Evolutionary conservation across 2,113 vertebrate genomes (phyloP).

Genomic region (Arvicanthis niloticus): DNA sequence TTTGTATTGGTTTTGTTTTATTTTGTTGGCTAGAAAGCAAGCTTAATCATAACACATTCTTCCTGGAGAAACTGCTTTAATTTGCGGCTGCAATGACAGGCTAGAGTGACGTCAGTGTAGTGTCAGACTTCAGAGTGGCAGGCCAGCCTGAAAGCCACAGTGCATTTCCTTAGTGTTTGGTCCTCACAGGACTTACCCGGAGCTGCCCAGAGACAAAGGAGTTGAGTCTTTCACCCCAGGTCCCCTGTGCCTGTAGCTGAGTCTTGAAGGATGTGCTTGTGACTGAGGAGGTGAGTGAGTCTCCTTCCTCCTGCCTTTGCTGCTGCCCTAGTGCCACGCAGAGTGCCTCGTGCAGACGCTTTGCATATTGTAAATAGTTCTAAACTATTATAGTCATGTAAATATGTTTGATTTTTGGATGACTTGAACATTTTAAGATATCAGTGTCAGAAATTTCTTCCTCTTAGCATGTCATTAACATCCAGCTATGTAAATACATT

Average conservation of each 20-base stretch:
- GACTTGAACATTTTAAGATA: constrained; percentile 48
- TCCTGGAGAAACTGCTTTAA: constrained; percentile 77
- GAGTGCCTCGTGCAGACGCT: background rate
- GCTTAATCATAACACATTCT: constrained; percentile 62
- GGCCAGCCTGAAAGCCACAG: constrained; percentile 82
- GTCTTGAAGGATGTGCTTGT: constrained; percentile 68
- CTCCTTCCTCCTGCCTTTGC: constrained; percentile 59
- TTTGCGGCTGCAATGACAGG: constrained; percentile 79
- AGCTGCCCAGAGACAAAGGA: constrained; percentile 78
- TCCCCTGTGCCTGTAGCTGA: constrained; percentile 44
- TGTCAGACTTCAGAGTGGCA: constrained; percentile 87
- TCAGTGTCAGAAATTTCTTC: background rate
- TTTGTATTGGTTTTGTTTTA: background rate
- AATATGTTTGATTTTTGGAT: background rate
- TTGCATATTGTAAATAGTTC: background rate
- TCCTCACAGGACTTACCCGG: constrained; percentile 74
- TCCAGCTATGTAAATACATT: background rate
- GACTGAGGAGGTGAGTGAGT: constrained; percentile 84
- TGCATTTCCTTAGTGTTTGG: constrained; percentile 75
- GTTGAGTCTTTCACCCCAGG: background rate
- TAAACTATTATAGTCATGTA: background rate
- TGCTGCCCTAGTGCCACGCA: background rate
- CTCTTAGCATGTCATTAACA: constrained; percentile 41
- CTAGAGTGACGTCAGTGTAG: constrained; percentile 89
- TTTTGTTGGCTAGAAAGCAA: constrained; percentile 23